These are phyloP conservation scores for Scyliorhinus canicula DNA, from an alignment of 2,797 vertebrate genomes.

Conservation along the genomic window DNA sequence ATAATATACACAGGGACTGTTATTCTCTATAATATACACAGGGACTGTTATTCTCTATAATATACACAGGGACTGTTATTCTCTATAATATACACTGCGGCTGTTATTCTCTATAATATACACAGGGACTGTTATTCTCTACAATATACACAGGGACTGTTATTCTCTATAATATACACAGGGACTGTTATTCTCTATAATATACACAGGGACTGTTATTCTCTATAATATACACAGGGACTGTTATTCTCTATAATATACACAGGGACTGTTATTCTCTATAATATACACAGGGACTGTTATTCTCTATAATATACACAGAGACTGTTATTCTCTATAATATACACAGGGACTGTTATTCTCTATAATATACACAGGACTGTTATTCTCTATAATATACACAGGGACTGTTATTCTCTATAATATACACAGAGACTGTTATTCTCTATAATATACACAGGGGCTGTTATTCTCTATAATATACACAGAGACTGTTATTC, in stretches of 20 bases:
- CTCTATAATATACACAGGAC: not conserved
- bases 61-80: not conserved
- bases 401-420: not conserved
- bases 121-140: too few relatives aligned
- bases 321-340: not conserved
- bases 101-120: not conserved
- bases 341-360: not conserved
- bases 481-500: not conserved
- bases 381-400: not conserved
- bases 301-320: not conserved
- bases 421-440: not conserved
- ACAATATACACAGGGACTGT: too few relatives aligned
- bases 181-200: not conserved
- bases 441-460: not conserved
- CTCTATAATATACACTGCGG: not conserved
- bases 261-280: not conserved
- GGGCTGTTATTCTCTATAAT: not conserved
- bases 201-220: not conserved
- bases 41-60: not conserved
- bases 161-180: not conserved
- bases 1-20: not conserved
- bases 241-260: not conserved
- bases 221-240: not conserved
- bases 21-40: too few relatives aligned
- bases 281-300: too few relatives aligned